These are phyloP conservation scores for Morus bassanus DNA, from an alignment of 2,797 vertebrate species.

Conservation along the genomic window DNA sequence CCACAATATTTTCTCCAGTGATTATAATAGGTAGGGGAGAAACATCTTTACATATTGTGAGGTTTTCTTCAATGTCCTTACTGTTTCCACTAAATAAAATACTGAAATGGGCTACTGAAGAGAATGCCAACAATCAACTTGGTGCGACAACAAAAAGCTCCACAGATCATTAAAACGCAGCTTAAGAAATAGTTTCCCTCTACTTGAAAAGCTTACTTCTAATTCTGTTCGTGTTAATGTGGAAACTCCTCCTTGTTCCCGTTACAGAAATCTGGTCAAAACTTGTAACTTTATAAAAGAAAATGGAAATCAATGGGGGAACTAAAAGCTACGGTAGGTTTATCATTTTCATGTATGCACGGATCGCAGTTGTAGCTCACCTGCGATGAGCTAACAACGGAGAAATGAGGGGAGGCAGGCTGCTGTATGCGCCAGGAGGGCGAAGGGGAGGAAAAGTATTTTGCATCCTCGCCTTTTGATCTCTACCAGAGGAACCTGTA, in stretches of 20 bases:
- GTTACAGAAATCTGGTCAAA: neutral
- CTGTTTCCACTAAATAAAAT: neutral
- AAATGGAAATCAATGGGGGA: neutral
- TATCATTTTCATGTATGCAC: neutral
- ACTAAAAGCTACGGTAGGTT: neutral
- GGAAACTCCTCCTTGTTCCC: neutral
- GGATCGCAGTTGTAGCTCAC: neutral
- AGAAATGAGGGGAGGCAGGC: neutral
- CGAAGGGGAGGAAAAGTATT: neutral
- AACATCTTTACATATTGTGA: neutral
- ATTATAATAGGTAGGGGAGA: neutral
- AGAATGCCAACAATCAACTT: neutral
- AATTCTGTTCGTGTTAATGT: neutral
- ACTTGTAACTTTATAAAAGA: neutral
- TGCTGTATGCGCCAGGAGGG: accelerated
- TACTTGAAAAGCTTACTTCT: neutral
- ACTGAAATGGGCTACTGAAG: neutral
- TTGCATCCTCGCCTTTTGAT: neutral
- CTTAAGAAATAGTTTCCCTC: neutral
- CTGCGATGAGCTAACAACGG: neutral
- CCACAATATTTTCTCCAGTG: neutral
- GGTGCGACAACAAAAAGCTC: neutral
- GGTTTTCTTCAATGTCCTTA: neutral
- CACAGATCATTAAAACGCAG: neutral
- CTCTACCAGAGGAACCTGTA: too few species aligned